These are phyloP conservation scores for Coptodon bakossiorum DNA, from an alignment of 2,113 vertebrate species.

Conservation along the genomic window DNA sequence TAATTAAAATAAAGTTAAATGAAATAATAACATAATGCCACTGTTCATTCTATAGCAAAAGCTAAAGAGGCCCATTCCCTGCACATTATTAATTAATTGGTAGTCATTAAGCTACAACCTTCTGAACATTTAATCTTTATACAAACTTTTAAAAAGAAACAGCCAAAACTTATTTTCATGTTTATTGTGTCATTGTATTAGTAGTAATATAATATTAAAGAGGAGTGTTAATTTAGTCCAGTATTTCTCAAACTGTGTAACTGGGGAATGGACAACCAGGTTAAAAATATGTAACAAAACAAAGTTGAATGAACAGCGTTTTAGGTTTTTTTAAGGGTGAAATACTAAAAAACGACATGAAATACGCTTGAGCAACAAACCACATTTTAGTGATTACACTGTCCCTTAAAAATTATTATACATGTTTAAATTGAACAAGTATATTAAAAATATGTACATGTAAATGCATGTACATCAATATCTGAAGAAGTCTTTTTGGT, in stretches of 20 bases:
- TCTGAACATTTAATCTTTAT: not conserved
- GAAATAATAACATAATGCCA: not conserved
- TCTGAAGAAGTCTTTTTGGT: not conserved
- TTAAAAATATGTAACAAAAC: not conserved
- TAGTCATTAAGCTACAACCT: not conserved
- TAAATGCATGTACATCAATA: not conserved
- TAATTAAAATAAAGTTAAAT: not conserved
- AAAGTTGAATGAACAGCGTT: not conserved
- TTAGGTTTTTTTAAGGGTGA: not conserved
- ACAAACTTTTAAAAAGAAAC: accelerated
- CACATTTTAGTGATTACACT: not conserved
- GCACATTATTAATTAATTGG: not conserved
- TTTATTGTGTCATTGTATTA: not conserved
- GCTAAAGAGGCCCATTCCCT: not conserved
- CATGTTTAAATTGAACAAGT: not conserved
- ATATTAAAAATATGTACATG: not conserved
- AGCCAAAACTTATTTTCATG: not conserved
- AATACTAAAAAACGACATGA: not conserved
- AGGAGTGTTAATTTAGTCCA: not conserved
- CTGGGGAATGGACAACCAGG: not conserved
- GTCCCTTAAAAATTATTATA: not conserved
- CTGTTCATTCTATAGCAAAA: not conserved
- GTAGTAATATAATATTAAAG: not conserved
- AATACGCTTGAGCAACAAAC: not conserved
- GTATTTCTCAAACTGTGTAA: not conserved